Evolutionary conservation across 2,888 invertebrate genomes (phyloP).

Genomic region (Hemaris fuciformis): DNA sequence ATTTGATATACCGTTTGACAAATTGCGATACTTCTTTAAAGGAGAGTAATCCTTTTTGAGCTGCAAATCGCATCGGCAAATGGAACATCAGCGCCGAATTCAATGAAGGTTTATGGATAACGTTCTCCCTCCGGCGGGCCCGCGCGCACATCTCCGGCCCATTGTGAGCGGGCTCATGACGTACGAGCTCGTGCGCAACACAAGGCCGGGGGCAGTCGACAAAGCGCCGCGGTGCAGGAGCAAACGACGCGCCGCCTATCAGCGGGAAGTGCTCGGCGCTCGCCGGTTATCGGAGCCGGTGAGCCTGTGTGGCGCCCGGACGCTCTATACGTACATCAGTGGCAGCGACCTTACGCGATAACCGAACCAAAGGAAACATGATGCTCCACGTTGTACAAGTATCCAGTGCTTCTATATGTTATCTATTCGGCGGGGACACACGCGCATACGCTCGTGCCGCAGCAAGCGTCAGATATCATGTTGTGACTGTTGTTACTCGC

Average conservation of each 20-base stretch:
- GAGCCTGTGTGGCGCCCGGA: neutral
- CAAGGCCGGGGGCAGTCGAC: neutral
- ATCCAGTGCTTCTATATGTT: no score
- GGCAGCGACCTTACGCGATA: neutral
- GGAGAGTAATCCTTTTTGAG: neutral
- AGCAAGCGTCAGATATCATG: no score
- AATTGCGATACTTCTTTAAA: neutral
- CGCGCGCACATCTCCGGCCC: neutral
- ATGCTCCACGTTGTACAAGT: neutral
- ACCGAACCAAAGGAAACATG: neutral
- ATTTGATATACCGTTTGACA: no score
- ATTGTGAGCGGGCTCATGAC: neutral
- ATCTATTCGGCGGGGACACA: no score
- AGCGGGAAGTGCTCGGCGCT: neutral
- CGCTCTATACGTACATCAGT: neutral
- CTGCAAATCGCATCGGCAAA: neutral
- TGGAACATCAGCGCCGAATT: neutral
- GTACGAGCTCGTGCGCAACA: neutral
- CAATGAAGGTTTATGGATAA: neutral
- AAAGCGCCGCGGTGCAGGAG: neutral
- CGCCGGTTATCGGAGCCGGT: neutral
- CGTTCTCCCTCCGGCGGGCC: neutral
- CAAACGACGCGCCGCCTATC: neutral
- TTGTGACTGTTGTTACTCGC: no score
- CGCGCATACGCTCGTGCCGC: no score